These are phyloP conservation scores for Phytoseiulus persimilis DNA, from an alignment of 2,888 invertebrate genomes.

Conservation along the genomic window DNA sequence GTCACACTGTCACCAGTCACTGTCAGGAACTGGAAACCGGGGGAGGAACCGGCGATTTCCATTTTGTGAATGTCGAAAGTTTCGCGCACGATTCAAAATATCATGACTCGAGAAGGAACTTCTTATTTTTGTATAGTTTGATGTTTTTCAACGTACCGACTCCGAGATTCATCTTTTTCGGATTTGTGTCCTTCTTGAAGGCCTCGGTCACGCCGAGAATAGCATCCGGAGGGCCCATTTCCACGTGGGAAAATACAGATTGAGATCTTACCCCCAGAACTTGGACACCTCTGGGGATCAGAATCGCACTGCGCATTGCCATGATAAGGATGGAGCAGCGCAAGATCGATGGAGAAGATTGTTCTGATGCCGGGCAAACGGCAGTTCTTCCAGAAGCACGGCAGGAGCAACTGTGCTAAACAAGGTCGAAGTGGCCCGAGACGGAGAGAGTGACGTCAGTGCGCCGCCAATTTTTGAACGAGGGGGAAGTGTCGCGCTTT, in stretches of 20 bases:
- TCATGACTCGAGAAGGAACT: background rate
- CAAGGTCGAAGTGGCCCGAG: background rate
- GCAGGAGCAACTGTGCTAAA: background rate
- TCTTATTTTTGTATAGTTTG: background rate
- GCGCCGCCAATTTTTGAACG: background rate
- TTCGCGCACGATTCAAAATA: background rate
- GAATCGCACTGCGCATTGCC: background rate
- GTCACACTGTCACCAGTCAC: too few relatives aligned
- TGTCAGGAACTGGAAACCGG: too few relatives aligned
- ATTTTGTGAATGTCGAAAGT: background rate
- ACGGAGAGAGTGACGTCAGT: background rate
- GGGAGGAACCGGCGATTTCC: background rate
- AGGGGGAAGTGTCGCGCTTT: too few relatives aligned
- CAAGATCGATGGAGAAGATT: background rate
- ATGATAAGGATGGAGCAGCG: background rate
- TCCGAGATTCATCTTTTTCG: slow-evolving; percentile 92
- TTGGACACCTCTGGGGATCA: slow-evolving; percentile 26
- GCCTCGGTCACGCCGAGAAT: slow-evolving; percentile 97
- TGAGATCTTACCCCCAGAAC: slow-evolving; percentile 8
- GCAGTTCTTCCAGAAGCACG: too few relatives aligned
- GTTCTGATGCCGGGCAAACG: background rate
- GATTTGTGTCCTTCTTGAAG: slow-evolving; percentile 75
- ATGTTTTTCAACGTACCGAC: slow-evolving; percentile 57
- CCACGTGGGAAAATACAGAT: slow-evolving; percentile 60
- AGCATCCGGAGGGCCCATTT: slow-evolving; percentile 95